Conservation (phyloP, 2,888 invertebrate genomes). For the Leptopterna dolabrata region DNA sequence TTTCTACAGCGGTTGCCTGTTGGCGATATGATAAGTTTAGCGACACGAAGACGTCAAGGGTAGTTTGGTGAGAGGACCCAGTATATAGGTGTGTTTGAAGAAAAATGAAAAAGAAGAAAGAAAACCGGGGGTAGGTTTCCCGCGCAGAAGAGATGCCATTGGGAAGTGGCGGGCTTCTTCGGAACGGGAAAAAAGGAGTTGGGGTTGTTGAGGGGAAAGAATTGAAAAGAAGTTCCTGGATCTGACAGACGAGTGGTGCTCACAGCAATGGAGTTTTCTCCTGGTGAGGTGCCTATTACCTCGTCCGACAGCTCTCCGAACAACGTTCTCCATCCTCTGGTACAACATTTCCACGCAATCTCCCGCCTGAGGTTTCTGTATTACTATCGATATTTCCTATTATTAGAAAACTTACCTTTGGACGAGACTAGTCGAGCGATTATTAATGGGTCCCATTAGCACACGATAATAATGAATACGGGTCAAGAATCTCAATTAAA, state of each 20-base stretch:
- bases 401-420: no score
- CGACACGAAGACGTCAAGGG: background rate
- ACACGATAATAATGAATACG: no score
- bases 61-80: background rate
- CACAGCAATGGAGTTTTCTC: constrained; percentile 45
- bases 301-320: constrained; percentile 47
- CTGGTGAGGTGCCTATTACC: constrained; percentile 47
- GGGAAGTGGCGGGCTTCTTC: constrained; percentile 14
- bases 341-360: constrained; percentile 10
- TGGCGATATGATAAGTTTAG: constrained; percentile 33
- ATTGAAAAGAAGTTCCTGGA: constrained; percentile 53
- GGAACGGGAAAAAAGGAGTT: background rate
- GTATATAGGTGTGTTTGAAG: background rate
- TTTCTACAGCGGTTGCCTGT: background rate
- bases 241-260: constrained; percentile 52
- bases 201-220: constrained; percentile 9
- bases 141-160: background rate
- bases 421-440: no score
- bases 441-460: no score
- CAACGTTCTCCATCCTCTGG: constrained; percentile 1
- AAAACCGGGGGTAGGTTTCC: background rate
- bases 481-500: no score
- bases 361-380: background rate
- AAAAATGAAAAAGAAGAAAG: background rate
- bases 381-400: background rate